Evolutionary conservation across 2,797 vertebrate genomes (phyloP), one percentile per base, ranked within the genome.

Genomic region (Sebastiscus albofasciatus): DNA sequence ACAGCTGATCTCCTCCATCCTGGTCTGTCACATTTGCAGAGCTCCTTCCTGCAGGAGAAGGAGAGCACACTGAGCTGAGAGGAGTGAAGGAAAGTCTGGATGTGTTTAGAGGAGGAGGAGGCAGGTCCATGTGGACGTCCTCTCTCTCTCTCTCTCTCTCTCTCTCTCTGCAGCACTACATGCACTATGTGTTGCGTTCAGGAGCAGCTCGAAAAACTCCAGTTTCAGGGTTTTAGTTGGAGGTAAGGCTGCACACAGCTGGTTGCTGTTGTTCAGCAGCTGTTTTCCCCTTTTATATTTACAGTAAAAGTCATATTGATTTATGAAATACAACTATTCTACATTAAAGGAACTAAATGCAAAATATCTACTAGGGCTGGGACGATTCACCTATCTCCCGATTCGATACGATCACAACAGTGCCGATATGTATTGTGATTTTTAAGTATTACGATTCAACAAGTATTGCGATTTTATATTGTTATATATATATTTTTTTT

Each of bases 1-100:
- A 10, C 71, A 2, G 77, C 72, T 49, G 22, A 59, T 39, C 77
- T 77, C 75, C 79, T 76, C 81, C 90, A 90, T 90, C 81, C 85
- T 39, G 13, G 13, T 39, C 13, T 59, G 77, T 12, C 58, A 2
- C 52, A 4, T 39, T 39, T 39, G 36, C 52, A 5, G 52, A 62
- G n/a, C 60, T 55, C 67, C 74, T 55, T 60, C 69, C 42, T 18
- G 18, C 16, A 54, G 4, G 9, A 26, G 9, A 29, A 84, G 7
- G 5, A 65, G 27, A 64, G 26, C 18, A 8, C 65, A 12, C 29
- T 14, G 72, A 42, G 13, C 39, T 42, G 39, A 42, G 39, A 66
- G 14, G 71, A 67, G 70, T 67, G 39, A 31, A 1, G 3, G 9
- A 56, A 29, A 29, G 29, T 2, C 36, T 24, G 70, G 11, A 24